A percentile compares a stretch with the other conserved stretches of the same genome.
Conservation (phyloP, 2,888 invertebrate species). For the Stenolophus ochropezus region DNA sequence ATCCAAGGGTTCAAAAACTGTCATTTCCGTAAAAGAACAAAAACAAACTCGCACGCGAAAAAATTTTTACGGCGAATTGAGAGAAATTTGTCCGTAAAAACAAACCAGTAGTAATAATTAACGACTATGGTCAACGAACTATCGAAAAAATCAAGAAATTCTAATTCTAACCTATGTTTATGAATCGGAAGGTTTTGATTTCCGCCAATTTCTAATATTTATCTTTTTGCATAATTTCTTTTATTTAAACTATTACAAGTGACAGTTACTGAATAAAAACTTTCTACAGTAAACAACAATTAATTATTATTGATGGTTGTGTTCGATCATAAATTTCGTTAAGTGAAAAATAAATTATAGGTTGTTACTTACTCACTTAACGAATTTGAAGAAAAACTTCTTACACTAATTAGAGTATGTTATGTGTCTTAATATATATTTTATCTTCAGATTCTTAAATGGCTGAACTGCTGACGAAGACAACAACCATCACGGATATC, state of each 20-base stretch:
- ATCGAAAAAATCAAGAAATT: not conserved
- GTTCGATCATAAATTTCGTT: not conserved
- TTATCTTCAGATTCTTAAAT: too few relatives aligned
- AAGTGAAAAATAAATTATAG: not conserved
- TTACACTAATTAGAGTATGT: too few relatives aligned
- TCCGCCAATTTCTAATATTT: not conserved
- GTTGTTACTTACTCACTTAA: too few relatives aligned
- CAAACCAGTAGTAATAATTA: not conserved
- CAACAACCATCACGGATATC: too few relatives aligned
- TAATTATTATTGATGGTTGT: not conserved
- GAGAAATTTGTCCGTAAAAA: constrained; percentile 30
- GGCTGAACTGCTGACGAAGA: too few relatives aligned
- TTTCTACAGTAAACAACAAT: not conserved
- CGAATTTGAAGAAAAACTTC: too few relatives aligned
- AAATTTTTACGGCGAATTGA: constrained; percentile 8
- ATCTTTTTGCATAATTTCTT: not conserved
- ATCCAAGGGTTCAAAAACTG: constrained; percentile 35
- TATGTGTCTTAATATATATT: too few relatives aligned
- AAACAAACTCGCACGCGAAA: constrained; percentile 34
- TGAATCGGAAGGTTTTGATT: not conserved
- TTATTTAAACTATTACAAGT: not conserved
- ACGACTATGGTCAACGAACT: constrained; percentile 11
- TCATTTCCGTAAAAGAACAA: constrained; percentile 32
- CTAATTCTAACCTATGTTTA: not conserved
- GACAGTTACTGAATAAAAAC: not conserved